Percentiles rank a stretch among this genome's conserved stretches.
Evolutionary conservation across 1,140 invertebrate species (phyloP).

Genomic region (Steinernema feltiae): DNA sequence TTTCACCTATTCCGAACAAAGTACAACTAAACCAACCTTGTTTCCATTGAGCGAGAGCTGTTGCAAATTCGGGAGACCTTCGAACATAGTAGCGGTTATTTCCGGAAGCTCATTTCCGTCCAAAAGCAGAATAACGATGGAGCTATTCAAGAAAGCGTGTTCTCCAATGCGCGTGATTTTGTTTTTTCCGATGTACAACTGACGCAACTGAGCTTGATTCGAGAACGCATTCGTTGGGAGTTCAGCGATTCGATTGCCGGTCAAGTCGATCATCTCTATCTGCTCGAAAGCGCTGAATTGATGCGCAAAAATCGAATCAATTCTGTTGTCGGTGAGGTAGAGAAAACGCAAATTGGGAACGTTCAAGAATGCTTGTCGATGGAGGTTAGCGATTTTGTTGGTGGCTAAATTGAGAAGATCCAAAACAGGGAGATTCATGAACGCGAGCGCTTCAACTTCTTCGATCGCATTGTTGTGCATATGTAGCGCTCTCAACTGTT

Average conservation of each 20-base stretch:
- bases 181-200: constrained; percentile 55
- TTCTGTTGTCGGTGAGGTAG: constrained; percentile 51
- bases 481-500: constrained; percentile 51
- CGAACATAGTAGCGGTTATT: constrained; percentile 41
- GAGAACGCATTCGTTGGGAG: constrained; percentile 45
- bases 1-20: constrained; percentile 18
- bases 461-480: constrained; percentile 50
- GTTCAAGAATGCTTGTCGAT: constrained; percentile 55
- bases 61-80: constrained; percentile 41
- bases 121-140: constrained; percentile 46
- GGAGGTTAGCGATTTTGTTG: constrained; percentile 46
- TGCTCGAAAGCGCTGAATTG: constrained; percentile 52
- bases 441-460: constrained; percentile 46
- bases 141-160: constrained; percentile 51
- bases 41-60: constrained; percentile 55
- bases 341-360: constrained; percentile 53
- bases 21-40: constrained; percentile 31
- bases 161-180: constrained; percentile 39
- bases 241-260: constrained; percentile 41
- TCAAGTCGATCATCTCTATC: constrained; percentile 56
- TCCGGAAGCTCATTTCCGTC: constrained; percentile 42
- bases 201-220: constrained; percentile 40
- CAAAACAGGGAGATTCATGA: constrained; percentile 54
- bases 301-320: constrained; percentile 37
- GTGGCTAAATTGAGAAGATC: constrained; percentile 52